These are phyloP conservation scores for Galemys pyrenaicus DNA, from an alignment of 2,113 vertebrate species.

Conservation along the genomic window DNA sequence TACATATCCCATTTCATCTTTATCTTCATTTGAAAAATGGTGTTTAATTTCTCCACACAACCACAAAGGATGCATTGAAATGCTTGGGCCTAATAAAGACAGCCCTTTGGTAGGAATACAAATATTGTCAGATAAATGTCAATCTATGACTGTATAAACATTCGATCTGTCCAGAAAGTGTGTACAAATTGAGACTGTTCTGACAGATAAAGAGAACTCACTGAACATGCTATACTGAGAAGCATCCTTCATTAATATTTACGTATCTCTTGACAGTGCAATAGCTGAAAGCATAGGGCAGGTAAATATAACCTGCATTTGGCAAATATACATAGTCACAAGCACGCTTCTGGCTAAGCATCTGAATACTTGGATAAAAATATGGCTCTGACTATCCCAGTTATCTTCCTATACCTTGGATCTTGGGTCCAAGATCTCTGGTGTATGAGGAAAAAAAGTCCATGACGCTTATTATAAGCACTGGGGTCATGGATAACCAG, in stretches of 20 bases:
- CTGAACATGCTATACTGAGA: conserved; percentile 54
- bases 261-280: conserved; percentile 59
- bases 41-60: conserved; percentile 55
- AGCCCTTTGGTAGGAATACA: conserved; percentile 51
- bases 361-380: background rate
- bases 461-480: background rate
- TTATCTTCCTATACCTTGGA: background rate
- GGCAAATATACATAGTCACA: background rate
- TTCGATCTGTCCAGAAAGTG: conserved; percentile 58
- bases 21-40: conserved; percentile 57
- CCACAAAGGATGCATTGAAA: conserved; percentile 68
- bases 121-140: conserved; percentile 72
- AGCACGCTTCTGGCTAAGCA: conserved; percentile 17
- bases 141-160: conserved; percentile 61
- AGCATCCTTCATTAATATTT: conserved; percentile 66
- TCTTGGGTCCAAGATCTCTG: background rate
- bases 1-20: background rate
- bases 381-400: background rate
- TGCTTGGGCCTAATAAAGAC: conserved; percentile 56
- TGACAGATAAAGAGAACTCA: conserved; percentile 64
- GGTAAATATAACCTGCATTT: conserved; percentile 45
- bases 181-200: conserved; percentile 38
- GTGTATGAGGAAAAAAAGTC: background rate
- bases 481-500: background rate
- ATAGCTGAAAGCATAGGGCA: conserved; percentile 3